A percentile compares a stretch with the other conserved stretches of the same genome.
Conservation (phyloP, 2,888 invertebrate genomes). For the Harpalus rufipes region DNA sequence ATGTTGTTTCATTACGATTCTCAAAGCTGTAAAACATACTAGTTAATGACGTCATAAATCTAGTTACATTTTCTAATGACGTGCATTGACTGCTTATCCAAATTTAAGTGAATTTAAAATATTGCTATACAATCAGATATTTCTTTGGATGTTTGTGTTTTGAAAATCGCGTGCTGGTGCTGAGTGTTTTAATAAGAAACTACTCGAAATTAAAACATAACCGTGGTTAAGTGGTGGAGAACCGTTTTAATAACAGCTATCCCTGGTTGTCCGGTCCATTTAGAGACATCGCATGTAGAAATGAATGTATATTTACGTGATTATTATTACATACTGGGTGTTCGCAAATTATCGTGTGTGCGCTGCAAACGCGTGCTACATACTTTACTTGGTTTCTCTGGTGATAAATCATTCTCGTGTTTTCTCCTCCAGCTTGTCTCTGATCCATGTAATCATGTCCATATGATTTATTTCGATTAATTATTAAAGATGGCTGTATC, state of each 20-base stretch:
- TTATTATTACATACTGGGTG: conserved; percentile 56
- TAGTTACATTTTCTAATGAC: no score
- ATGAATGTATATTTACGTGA: conserved; percentile 48
- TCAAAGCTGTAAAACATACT: no score
- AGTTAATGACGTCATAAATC: no score
- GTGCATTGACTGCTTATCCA: no score
- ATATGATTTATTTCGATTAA: conserved; percentile 61
- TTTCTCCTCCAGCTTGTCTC: conserved; percentile 56
- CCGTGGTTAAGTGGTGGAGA: conserved; percentile 21
- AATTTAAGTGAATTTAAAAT: no score
- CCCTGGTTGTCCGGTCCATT: conserved; percentile 21
- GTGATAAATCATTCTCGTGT: conserved; percentile 56
- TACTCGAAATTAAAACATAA: conserved; percentile 34
- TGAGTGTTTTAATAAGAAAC: not conserved
- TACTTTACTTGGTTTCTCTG: conserved; percentile 56
- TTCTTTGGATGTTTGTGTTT: no score
- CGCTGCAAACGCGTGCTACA: conserved; percentile 54
- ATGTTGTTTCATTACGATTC: no score
- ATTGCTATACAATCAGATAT: no score
- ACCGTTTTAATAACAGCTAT: conserved; percentile 50
- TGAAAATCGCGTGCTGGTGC: not conserved
- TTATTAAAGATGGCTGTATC: conserved; percentile 57
- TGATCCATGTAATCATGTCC: conserved; percentile 63
- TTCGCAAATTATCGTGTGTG: conserved; percentile 58
- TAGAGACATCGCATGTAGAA: conserved; percentile 38